A percentile compares a stretch with the other conserved stretches of the same genome.
phyloP scores from a whole-genome alignment of 2,113 vertebrate genomes.

The Pica pica region DNA sequence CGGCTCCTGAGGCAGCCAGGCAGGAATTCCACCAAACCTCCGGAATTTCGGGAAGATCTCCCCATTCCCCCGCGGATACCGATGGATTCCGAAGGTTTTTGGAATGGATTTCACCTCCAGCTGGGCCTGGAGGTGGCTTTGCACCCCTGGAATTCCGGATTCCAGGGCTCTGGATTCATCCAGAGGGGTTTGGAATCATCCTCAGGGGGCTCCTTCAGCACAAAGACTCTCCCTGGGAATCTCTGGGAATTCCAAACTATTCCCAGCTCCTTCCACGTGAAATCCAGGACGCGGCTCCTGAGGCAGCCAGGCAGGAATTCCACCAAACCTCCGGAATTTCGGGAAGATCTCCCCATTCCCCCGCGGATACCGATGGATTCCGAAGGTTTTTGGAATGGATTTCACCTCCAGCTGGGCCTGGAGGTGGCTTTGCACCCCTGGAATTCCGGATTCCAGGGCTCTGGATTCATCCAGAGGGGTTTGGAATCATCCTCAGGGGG shows the following conservation, averaged over 20 bases:
- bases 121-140: background rate
- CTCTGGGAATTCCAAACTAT: background rate
- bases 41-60: background rate
- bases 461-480: background rate
- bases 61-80: accelerated
- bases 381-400: too few relatives aligned
- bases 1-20: too few relatives aligned
- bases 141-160: background rate
- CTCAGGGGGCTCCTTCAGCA: too few relatives aligned
- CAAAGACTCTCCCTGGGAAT: too few relatives aligned
- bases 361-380: accelerated
- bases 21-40: background rate
- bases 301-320: too few relatives aligned
- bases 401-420: background rate
- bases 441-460: background rate
- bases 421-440: background rate
- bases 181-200: background rate
- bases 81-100: too few relatives aligned
- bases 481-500: background rate
- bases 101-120: too few relatives aligned
- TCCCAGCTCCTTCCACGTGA: too few relatives aligned
- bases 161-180: background rate
- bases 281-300: too few relatives aligned
- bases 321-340: background rate
- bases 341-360: background rate